phyloP scores from a whole-genome alignment of 2,888 invertebrate genomes.

The Protonemura montana region DNA sequence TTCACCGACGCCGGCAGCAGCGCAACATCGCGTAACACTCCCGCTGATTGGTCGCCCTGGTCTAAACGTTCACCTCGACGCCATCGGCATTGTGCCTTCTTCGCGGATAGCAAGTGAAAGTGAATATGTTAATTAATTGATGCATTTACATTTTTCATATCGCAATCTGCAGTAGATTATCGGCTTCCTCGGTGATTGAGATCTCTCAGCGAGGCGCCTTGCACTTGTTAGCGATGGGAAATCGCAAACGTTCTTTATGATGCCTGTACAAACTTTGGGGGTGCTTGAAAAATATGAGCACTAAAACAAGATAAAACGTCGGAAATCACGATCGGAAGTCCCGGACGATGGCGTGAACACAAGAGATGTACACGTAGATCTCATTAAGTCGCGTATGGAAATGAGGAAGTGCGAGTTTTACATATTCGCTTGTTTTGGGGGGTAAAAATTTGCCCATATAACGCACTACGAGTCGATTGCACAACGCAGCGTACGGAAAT shows the following conservation, averaged over 20 bases:
- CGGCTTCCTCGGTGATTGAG: slow-evolving; percentile 8
- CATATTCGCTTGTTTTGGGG: not conserved
- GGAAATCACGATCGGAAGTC: not conserved
- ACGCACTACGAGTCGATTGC: not conserved
- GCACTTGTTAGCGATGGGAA: not conserved
- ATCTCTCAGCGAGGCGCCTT: not conserved
- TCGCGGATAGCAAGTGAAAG: slow-evolving; percentile 29
- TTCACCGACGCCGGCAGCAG: not conserved
- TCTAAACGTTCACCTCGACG: not conserved
- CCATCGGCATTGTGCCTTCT: slow-evolving; percentile 13
- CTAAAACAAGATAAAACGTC: not conserved
- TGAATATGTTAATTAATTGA: slow-evolving; percentile 34
- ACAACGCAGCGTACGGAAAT: not conserved
- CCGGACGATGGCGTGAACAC: not conserved
- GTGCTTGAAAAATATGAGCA: not conserved
- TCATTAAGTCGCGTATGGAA: not conserved
- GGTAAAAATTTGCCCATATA: not conserved
- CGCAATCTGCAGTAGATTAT: not conserved
- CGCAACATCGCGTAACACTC: not conserved
- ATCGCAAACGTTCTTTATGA: not conserved
- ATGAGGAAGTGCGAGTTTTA: not conserved
- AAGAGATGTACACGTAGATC: not conserved
- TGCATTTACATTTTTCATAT: slow-evolving; percentile 30
- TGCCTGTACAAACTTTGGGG: not conserved
- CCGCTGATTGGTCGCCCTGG: not conserved